Percentiles rank a stretch among this genome's conserved stretches.
Evolutionary conservation across 2,888 invertebrate species (phyloP).

Genomic region (Plebejus argus): DNA sequence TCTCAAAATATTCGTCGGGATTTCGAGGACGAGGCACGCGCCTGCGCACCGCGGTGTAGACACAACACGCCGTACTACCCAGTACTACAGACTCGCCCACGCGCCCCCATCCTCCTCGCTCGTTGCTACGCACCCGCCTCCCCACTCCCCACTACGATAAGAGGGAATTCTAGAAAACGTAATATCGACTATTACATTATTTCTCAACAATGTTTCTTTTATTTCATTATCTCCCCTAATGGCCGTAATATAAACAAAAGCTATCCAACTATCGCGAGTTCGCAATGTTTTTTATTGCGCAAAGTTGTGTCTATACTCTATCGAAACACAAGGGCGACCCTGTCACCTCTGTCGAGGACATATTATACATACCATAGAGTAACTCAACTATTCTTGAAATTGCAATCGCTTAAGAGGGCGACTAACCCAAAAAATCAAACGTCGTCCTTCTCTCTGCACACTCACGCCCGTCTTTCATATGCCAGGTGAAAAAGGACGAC

Average conservation of each 20-base stretch:
- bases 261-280: not conserved
- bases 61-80: slow-evolving; percentile 76
- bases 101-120: slow-evolving; percentile 48
- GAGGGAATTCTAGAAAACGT: slow-evolving; percentile 53
- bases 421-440: too few species aligned
- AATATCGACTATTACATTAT: slow-evolving; percentile 40
- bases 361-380: not conserved
- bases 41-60: slow-evolving; percentile 71
- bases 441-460: too few species aligned
- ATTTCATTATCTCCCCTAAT: not conserved
- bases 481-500: too few species aligned
- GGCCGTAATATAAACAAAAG: not conserved
- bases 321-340: not conserved
- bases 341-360: not conserved
- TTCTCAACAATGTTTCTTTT: not conserved
- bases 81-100: slow-evolving; percentile 81
- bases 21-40: slow-evolving; percentile 49
- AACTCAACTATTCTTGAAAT: not conserved
- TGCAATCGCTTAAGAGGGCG: too few species aligned
- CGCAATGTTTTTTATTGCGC: not conserved
- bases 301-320: slow-evolving; percentile 17
- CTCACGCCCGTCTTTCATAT: too few species aligned
- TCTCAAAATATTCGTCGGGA: slow-evolving; percentile 28
- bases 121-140: slow-evolving; percentile 63
- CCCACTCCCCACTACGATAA: slow-evolving; percentile 46